Percentiles rank a stretch among this genome's conserved stretches.
Evolutionary conservation across 2,888 invertebrate species (phyloP).

Genomic region (Colletes collaris): DNA sequence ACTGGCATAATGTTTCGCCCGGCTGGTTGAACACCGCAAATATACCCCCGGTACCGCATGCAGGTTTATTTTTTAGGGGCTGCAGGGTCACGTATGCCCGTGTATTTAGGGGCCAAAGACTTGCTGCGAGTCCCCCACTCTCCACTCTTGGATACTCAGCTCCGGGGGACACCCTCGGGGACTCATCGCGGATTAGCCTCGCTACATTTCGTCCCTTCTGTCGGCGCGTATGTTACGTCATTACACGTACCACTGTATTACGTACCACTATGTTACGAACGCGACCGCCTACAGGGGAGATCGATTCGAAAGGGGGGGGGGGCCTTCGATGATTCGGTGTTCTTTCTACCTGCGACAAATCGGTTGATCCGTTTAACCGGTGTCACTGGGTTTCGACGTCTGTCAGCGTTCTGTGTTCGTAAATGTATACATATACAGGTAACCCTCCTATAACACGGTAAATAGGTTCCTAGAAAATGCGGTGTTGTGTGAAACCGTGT

Average conservation of each 20-base stretch:
- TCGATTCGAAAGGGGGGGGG: slow-evolving; percentile 8
- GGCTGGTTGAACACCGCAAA: slow-evolving; percentile 78
- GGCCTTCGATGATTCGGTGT: slow-evolving; percentile 25
- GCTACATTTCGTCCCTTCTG: slow-evolving; percentile 82
- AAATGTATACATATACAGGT: too few species aligned
- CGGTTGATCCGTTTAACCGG: slow-evolving; percentile 44
- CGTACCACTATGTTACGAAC: neutral
- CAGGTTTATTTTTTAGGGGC: slow-evolving; percentile 66
- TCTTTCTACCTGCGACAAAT: slow-evolving; percentile 48
- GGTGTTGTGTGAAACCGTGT: too few species aligned
- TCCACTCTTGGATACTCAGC: slow-evolving; percentile 4
- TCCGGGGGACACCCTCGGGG: slow-evolving; percentile 59
- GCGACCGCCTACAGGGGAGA: slow-evolving; percentile 5
- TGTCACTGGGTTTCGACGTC: slow-evolving; percentile 30
- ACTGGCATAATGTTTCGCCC: slow-evolving; percentile 77
- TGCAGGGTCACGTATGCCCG: slow-evolving; percentile 51
- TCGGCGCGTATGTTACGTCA: slow-evolving; percentile 78
- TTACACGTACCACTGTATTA: slow-evolving; percentile 44
- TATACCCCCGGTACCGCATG: slow-evolving; percentile 75
- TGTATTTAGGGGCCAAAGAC: slow-evolving; percentile 63
- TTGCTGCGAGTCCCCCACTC: slow-evolving; percentile 11
- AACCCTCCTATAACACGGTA: too few species aligned
- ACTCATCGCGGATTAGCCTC: slow-evolving; percentile 79
- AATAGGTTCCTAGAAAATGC: too few species aligned
- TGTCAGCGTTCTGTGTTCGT: too few species aligned